Evolutionary conservation across 2,888 invertebrate species (phyloP).

Genomic region (Philaethria dido): DNA sequence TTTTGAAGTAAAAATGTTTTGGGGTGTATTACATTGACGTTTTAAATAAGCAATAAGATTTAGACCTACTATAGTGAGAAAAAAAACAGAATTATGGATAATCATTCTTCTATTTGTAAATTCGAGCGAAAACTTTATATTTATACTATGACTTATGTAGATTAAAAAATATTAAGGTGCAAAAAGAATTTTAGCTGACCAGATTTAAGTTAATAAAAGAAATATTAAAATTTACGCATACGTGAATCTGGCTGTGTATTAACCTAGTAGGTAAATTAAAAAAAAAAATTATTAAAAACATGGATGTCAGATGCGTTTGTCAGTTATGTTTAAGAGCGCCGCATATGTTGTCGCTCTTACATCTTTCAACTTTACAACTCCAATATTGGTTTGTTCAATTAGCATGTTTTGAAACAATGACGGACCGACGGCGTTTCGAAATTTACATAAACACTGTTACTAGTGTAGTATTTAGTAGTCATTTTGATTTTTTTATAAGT

Average conservation of each 20-base stretch:
- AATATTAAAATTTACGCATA: no score
- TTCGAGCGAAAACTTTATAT: no score
- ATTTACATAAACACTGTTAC: conserved; percentile 37
- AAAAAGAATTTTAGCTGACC: no score
- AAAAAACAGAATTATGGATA: no score
- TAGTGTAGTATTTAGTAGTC: conserved; percentile 40
- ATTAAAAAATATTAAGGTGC: no score
- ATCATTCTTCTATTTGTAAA: no score
- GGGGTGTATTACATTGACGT: neutral
- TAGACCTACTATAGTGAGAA: no score
- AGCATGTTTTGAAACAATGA: conserved; percentile 56
- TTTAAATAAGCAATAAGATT: neutral
- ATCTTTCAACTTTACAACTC: conserved; percentile 28
- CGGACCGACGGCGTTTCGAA: conserved; percentile 48
- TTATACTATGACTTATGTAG: no score
- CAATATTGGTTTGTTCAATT: conserved; percentile 49
- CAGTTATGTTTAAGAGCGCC: conserved; percentile 1
- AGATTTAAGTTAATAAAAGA: no score
- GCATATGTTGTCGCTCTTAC: conserved; percentile 24
- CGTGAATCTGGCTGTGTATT: neutral
- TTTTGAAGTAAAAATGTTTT: neutral
- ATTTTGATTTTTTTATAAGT: neutral
- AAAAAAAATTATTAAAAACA: neutral
- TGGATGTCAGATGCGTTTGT: neutral
- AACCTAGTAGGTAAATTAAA: neutral